These are phyloP conservation scores for Sylvicola cinctus DNA, from an alignment of 2,888 invertebrate species.

Conservation along the genomic window DNA sequence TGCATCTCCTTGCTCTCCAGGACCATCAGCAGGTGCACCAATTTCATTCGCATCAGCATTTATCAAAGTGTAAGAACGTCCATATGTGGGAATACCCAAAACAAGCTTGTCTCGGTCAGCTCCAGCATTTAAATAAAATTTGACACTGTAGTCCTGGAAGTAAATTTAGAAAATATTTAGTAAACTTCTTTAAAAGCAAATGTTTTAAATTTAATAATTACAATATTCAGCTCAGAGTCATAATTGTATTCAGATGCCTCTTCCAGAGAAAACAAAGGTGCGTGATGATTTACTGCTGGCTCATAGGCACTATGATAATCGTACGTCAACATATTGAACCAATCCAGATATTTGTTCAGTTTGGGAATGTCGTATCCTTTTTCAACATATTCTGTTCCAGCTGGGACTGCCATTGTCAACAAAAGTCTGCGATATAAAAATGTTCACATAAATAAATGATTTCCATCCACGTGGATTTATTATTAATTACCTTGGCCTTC, in stretches of 20 bases:
- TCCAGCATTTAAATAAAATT: conserved; percentile 58
- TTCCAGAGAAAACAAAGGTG: conserved; percentile 59
- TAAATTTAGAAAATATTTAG: neutral
- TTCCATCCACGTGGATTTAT: neutral
- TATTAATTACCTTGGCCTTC: conserved; percentile 32
- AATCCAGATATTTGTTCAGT: conserved; percentile 72
- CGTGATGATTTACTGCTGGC: conserved; percentile 78
- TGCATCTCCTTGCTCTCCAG: conserved; percentile 76
- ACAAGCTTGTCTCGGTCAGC: conserved; percentile 63
- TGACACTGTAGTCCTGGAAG: conserved; percentile 60
- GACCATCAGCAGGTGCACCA: conserved; percentile 78
- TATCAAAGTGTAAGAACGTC: conserved; percentile 72
- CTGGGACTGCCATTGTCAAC: conserved; percentile 85
- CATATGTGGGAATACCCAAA: conserved; percentile 75
- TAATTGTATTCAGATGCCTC: conserved; percentile 78
- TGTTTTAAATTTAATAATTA: conserved; percentile 28
- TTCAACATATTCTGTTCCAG: conserved; percentile 80
- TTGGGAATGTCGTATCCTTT: conserved; percentile 83
- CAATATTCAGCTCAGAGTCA: conserved; percentile 71
- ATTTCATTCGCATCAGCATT: conserved; percentile 67
- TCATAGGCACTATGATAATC: conserved; percentile 87
- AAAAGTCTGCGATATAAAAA: conserved; percentile 31
- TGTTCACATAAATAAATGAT: neutral
- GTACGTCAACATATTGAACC: conserved; percentile 79
- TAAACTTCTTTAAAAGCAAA: neutral